Percentiles rank a stretch among this genome's conserved stretches.
Evolutionary conservation across 2,888 invertebrate species (phyloP).

Genomic region (Sarcophaga carnaria): DNA sequence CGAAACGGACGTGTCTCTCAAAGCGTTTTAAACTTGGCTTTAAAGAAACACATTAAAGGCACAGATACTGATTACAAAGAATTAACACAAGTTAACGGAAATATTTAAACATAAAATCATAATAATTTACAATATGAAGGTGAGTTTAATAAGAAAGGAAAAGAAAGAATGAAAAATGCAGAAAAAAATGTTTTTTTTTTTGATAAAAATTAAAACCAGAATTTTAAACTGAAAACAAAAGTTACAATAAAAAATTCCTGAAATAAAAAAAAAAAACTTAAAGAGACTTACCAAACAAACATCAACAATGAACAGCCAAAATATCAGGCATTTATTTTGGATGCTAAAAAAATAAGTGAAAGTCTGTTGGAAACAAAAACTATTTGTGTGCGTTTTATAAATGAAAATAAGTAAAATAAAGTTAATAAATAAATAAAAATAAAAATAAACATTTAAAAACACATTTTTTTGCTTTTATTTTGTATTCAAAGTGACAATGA

Average conservation of each 20-base stretch:
- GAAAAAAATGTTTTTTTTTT: too few relatives aligned
- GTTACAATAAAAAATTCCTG: background rate
- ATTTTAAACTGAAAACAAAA: background rate
- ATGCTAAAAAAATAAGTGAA: constrained; percentile 48
- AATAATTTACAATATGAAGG: constrained; percentile 66
- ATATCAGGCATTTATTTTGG: constrained; percentile 18
- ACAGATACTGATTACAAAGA: background rate
- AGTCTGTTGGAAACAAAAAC: constrained; percentile 33
- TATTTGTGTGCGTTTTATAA: constrained; percentile 13
- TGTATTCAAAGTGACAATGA: constrained; percentile 59
- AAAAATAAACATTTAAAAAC: constrained; percentile 24
- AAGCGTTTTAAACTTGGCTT: constrained; percentile 36
- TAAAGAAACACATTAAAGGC: background rate
- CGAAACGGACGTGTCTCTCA: constrained; percentile 61
- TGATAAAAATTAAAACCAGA: background rate
- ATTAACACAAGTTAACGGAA: background rate
- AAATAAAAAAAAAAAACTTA: background rate
- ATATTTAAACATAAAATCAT: constrained; percentile 17
- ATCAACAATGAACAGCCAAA: background rate
- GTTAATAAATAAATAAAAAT: constrained; percentile 18
- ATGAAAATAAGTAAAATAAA: constrained; percentile 24
- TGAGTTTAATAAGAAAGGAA: constrained; percentile 49
- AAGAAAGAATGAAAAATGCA: background rate
- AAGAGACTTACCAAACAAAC: background rate
- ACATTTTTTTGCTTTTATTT: constrained; percentile 9